Percentiles rank a stretch among this genome's conserved stretches.
Conservation (phyloP, 2,113 vertebrate species). For the Gobio gobio region DNA sequence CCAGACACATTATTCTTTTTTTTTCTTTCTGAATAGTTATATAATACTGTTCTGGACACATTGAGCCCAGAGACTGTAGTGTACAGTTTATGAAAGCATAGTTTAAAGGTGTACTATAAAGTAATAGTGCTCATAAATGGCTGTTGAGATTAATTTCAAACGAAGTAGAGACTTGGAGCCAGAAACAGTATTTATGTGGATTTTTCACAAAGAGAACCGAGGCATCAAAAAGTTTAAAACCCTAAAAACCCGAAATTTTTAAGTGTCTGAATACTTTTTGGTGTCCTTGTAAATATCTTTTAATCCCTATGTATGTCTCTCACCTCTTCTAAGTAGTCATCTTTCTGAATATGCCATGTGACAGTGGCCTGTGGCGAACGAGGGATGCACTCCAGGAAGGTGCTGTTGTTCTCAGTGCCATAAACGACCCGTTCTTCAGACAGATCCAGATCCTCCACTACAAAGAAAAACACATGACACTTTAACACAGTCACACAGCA, state of each 20-base stretch:
- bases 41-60: no score
- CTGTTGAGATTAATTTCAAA: no score
- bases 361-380: slow-evolving; percentile 87
- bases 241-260: background rate
- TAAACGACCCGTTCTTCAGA: slow-evolving; percentile 81
- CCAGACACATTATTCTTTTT: no score
- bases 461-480: slow-evolving; percentile 7
- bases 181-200: background rate
- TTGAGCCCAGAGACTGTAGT: no score
- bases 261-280: background rate
- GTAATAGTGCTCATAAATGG: no score
- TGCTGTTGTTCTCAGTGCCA: slow-evolving; percentile 91
- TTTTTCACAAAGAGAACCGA: background rate
- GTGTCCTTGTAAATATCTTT: no score
- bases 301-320: slow-evolving; percentile 42
- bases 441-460: slow-evolving; percentile 79
- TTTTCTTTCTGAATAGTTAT: no score
- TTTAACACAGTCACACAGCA: slow-evolving; percentile 2
- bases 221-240: background rate
- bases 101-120: no score
- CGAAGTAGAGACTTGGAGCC: no score
- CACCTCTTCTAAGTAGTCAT: slow-evolving; percentile 84
- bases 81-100: no score
- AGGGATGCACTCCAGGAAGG: slow-evolving; percentile 90
- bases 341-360: slow-evolving; percentile 87